Evolutionary conservation across 2,113 vertebrate genomes (phyloP).

Genomic region (Cyanoramphus novaezelandiae): DNA sequence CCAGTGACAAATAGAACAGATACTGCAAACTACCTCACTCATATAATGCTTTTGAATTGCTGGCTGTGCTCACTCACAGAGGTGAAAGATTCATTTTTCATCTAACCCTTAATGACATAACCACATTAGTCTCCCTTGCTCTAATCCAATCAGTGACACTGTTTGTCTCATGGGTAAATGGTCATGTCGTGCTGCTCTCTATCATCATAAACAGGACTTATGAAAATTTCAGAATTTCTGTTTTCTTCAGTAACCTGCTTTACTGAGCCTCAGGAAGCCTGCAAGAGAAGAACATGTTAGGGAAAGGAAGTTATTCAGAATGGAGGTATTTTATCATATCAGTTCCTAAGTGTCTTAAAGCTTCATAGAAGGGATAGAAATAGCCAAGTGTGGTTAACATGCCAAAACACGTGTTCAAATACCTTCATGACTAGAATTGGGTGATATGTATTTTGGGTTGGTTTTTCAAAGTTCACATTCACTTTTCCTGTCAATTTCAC

Average conservation of each 20-base stretch:
- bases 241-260: neutral
- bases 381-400: neutral
- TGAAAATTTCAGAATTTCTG: neutral
- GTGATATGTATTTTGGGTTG: neutral
- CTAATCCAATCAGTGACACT: constrained; percentile 51
- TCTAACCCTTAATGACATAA: constrained; percentile 67
- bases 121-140: constrained; percentile 44
- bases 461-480: neutral
- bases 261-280: neutral
- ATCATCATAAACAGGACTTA: neutral
- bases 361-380: neutral
- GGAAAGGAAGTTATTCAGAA: neutral
- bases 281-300: neutral
- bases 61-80: constrained; percentile 50
- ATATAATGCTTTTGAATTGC: constrained; percentile 62
- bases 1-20: constrained; percentile 65
- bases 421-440: neutral
- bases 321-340: neutral
- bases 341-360: neutral
- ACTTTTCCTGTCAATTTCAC: neutral
- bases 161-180: constrained; percentile 41
- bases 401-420: neutral
- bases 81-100: constrained; percentile 72
- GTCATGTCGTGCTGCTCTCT: neutral
- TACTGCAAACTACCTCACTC: constrained; percentile 46